Evolutionary conservation across 2,113 vertebrate species (phyloP), one percentile per base, ranked within the genome.

Genomic region (Leptodactylus fuscus): DNA sequence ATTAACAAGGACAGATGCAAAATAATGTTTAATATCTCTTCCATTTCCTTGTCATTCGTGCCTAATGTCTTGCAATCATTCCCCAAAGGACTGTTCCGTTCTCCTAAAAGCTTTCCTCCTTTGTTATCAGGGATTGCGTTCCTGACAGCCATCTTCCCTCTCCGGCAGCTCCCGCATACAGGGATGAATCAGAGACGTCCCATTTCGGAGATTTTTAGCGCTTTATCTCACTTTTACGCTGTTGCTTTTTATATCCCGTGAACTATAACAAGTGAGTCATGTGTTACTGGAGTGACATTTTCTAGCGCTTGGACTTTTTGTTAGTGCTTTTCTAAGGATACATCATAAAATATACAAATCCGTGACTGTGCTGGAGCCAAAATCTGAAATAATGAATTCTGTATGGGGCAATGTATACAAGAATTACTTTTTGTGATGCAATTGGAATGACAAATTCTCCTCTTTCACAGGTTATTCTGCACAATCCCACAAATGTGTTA

Each of bases 1-100:
- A 62, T 71, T 89, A 87, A 85, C 83, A 81, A 84, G 74, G 89
- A 75, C 81, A 90, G 84, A 89, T 87, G 87, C 87, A 87, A 90
- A 89, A 81, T 53, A 73, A 62, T 75, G 84, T 81, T 82, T 84
- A 41, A 69, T 79, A n/a, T 88, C 60, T 79, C 34, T 87, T 67
- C 84, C 77, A 24, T 87, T 85, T 49, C 80, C 81, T 38, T 84
- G 81, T 88, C 80, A 9, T 74, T 81, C 81, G 44, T 53, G 53
- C 81, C 67, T 86, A 82, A 76, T 87, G 87, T 86, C 65, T 85
- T 60, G 41, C 88, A 32, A 29, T 34, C 24, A 89, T 80, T 83
- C 44, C 51, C 36, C 85, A 29, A 77, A 89, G 73, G 22, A 83
- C 36, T 20, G 71, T 86, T 58, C 34, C 44, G 34, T 67, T 89